Evolutionary conservation across 1,140 invertebrate genomes (phyloP), one percentile per base, ranked within the genome.

Genomic region (Tetraneura akinire): DNA sequence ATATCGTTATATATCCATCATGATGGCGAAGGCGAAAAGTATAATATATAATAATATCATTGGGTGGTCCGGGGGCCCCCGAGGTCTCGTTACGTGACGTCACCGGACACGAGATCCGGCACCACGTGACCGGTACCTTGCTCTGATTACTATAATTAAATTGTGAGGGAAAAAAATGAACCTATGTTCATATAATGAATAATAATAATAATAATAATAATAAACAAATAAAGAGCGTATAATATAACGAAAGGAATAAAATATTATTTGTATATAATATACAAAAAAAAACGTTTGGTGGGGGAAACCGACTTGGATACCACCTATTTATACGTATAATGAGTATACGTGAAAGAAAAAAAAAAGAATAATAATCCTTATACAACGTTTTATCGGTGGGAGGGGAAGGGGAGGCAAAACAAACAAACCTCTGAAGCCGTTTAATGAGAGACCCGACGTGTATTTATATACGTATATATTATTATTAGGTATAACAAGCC

Each of bases 131-230:
- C 53, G 45, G 71, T 57, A n/a, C 53, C 32, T 57, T 29, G 74
- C 32, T 78, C 74, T 78, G 74, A 78, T 78, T 78, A 78, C 74
- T 78, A 78, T 78, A 78, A 78, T 78, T 78, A 78, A 78, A 78
- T 78, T 78, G 74, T 78, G 42, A 45, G 29, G 14, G 21, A 32
- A 42, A 45, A 57, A n/a, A n/a, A n/a, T n/a, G n/a, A n/a, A n/a
- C n/a, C n/a, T n/a, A n/a, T n/a, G n/a, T n/a, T n/a, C n/a, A n/a
- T n/a, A n/a, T n/a, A 37, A 57, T 57, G 55, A 16, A 55, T 53
- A 32, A 55, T 37, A 37, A 37, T 37, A 37, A 37, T 37, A 37
- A 37, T 37, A 37, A 37, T 37, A 37, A 37, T 37, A 37, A 37
- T 37, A 37, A 37, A 37, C 8, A 68, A 68, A 45, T 45, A 45